These are phyloP conservation scores for Pseudomugil gertrudae DNA, from an alignment of 2,797 vertebrate species.

Conservation along the genomic window DNA sequence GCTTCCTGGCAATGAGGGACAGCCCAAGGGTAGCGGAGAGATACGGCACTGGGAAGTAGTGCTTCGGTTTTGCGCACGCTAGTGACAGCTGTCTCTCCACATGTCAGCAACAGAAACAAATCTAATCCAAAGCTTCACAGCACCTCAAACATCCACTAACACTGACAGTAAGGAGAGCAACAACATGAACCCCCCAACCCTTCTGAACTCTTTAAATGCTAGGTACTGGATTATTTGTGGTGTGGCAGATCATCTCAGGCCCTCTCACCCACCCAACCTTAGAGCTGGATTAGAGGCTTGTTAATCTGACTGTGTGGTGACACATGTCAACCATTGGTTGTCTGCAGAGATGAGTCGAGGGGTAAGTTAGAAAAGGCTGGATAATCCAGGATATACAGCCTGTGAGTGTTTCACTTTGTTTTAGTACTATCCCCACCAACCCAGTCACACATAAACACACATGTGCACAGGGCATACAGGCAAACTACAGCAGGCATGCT, in stretches of 20 bases:
- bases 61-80: conserved; percentile 47
- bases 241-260: conserved; percentile 67
- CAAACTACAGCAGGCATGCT: conserved; percentile 27
- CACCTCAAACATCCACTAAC: conserved; percentile 58
- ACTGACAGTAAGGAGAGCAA: conserved; percentile 56
- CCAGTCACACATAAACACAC: conserved; percentile 8
- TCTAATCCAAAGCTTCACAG: conserved; percentile 70
- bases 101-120: conserved; percentile 65
- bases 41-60: conserved; percentile 24
- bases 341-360: conserved; percentile 51
- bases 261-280: conserved; percentile 59
- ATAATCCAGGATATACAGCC: conserved; percentile 58
- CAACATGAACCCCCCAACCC: conserved; percentile 27
- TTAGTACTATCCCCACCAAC: conserved; percentile 1
- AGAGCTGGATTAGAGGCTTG: conserved; percentile 74
- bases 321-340: conserved; percentile 73
- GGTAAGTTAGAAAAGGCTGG: conserved; percentile 59
- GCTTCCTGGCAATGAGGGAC: conserved; percentile 44
- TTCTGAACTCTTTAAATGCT: conserved; percentile 29
- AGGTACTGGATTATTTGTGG: conserved; percentile 75
- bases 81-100: conserved; percentile 68
- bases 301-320: conserved; percentile 77
- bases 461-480: conserved; percentile 3
- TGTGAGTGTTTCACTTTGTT: conserved; percentile 27
- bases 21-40: conserved; percentile 57